Percentiles rank a stretch among this genome's conserved stretches.
These are phyloP conservation scores for Drosophila ironensis DNA, from an alignment of 1,140 invertebrate species.

Conservation along the genomic window DNA sequence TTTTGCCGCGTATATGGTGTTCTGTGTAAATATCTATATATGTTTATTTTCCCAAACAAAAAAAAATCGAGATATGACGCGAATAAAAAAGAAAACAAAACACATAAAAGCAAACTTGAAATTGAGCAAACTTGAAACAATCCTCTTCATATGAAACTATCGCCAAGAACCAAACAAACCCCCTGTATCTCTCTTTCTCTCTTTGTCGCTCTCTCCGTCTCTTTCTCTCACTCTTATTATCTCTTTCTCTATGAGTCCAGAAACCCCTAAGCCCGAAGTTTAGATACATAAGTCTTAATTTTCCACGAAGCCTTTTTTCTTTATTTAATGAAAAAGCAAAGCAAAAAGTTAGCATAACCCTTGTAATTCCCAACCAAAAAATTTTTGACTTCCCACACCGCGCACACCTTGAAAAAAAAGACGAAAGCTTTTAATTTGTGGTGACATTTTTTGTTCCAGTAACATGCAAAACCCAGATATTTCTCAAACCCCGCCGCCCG, in stretches of 20 bases:
- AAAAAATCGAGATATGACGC: slow-evolving; percentile 11
- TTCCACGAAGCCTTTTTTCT: slow-evolving; percentile 7
- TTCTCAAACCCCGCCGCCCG: slow-evolving; percentile 1
- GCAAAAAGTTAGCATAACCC: not conserved
- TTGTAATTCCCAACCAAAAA: slow-evolving; percentile 16
- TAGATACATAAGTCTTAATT: slow-evolving; percentile 6
- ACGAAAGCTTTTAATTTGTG: slow-evolving; percentile 19
- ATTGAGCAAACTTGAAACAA: slow-evolving; percentile 63
- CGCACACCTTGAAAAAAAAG: slow-evolving; percentile 1
- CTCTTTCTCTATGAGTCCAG: slow-evolving; percentile 27
- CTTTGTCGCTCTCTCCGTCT: slow-evolving; percentile 20
- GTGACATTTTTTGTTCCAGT: slow-evolving; percentile 20
- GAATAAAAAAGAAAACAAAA: slow-evolving; percentile 21
- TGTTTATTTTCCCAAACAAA: slow-evolving; percentile 24
- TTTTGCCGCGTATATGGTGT: slow-evolving; percentile 82
- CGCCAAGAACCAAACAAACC: slow-evolving; percentile 40
- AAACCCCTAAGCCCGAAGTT: slow-evolving; percentile 15
- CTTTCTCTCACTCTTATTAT: slow-evolving; percentile 3
- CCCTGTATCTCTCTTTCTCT: slow-evolving; percentile 24
- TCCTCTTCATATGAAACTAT: slow-evolving; percentile 30
- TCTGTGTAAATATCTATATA: slow-evolving; percentile 66
- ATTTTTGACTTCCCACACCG: slow-evolving; percentile 27
- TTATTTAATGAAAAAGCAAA: slow-evolving; percentile 3
- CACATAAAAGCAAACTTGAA: slow-evolving; percentile 60
- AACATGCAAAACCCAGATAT: slow-evolving; percentile 1